Percentiles rank a stretch among this genome's conserved stretches.
Evolutionary conservation across 2,113 vertebrate genomes (phyloP).

Genomic region (Ceuthmochares aereus): DNA sequence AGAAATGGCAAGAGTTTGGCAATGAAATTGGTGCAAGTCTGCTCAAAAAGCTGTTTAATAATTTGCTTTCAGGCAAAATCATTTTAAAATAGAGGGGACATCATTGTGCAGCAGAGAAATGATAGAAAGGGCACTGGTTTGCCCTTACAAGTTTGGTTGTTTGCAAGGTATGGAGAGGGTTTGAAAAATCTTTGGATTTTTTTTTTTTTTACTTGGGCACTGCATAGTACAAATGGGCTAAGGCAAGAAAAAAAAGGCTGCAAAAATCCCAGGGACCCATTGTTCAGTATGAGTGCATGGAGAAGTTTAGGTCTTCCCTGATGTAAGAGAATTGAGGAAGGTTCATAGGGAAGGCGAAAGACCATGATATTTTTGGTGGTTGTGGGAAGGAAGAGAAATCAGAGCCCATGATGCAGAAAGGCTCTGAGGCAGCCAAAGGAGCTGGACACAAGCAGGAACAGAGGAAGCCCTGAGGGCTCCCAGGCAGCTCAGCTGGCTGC

Average conservation of each 20-base stretch:
- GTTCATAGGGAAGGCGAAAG: not conserved
- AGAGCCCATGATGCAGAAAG: not conserved
- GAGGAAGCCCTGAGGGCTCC: not conserved
- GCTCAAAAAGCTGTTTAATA: not conserved
- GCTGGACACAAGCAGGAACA: not conserved
- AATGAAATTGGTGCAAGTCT: not conserved
- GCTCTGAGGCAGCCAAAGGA: not conserved
- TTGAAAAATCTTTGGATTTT: not conserved
- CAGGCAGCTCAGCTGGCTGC: not conserved
- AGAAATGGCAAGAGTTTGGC: not conserved
- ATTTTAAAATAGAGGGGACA: not conserved
- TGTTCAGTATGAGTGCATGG: rapidly evolving
- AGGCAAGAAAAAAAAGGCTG: not conserved
- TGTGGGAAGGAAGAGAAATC: not conserved
- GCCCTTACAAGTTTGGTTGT: not conserved
- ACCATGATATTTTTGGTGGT: not conserved
- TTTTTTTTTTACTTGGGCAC: not conserved
- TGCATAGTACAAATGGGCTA: not conserved
- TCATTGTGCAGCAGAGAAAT: not conserved
- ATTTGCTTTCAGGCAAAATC: not conserved
- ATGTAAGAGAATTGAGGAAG: not conserved
- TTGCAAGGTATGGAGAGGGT: not conserved
- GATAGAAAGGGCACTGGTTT: not conserved
- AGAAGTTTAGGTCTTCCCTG: not conserved
- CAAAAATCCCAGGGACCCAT: not conserved